phyloP scores from a whole-genome alignment of 2,888 invertebrate species.

The Napeogenes inachia region DNA sequence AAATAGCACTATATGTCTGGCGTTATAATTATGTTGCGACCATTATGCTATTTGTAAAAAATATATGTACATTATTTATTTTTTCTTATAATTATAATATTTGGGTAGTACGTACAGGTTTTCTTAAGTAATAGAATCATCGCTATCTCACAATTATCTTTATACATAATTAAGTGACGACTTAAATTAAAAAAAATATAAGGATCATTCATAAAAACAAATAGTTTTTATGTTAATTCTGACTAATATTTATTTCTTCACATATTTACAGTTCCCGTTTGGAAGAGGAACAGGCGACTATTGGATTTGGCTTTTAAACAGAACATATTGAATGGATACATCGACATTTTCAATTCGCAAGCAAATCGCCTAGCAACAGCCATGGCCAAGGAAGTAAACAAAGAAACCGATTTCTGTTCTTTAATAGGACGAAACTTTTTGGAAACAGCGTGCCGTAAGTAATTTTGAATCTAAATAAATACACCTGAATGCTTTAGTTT shows the following conservation, averaged over 20 bases:
- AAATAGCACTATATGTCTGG: too few relatives aligned
- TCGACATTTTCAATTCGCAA: slow-evolving; percentile 21
- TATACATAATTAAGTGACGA: too few relatives aligned
- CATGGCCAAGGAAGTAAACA: slow-evolving; percentile 11
- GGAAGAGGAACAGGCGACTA: slow-evolving; percentile 23
- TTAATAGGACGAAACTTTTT: slow-evolving; percentile 18
- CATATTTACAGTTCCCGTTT: slow-evolving; percentile 13
- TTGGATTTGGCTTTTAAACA: slow-evolving; percentile 24
- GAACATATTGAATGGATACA: slow-evolving; percentile 16
- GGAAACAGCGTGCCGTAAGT: slow-evolving; percentile 27
- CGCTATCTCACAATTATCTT: too few relatives aligned
- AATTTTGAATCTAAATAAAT: too few relatives aligned
- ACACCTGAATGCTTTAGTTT: too few relatives aligned
- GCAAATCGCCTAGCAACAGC: slow-evolving; percentile 10
- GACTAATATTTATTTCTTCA: not conserved
- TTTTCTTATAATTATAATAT: too few relatives aligned
- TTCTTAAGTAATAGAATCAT: too few relatives aligned
- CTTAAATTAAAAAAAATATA: not conserved
- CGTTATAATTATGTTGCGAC: too few relatives aligned
- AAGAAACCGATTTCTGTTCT: slow-evolving; percentile 12
- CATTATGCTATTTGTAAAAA: too few relatives aligned
- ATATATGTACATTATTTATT: too few relatives aligned
- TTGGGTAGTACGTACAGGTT: too few relatives aligned
- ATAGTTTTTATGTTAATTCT: not conserved
- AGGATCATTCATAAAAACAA: not conserved